Evolutionary conservation across 2,888 invertebrate genomes (phyloP).

Genomic region (Stenodera caucasica): DNA sequence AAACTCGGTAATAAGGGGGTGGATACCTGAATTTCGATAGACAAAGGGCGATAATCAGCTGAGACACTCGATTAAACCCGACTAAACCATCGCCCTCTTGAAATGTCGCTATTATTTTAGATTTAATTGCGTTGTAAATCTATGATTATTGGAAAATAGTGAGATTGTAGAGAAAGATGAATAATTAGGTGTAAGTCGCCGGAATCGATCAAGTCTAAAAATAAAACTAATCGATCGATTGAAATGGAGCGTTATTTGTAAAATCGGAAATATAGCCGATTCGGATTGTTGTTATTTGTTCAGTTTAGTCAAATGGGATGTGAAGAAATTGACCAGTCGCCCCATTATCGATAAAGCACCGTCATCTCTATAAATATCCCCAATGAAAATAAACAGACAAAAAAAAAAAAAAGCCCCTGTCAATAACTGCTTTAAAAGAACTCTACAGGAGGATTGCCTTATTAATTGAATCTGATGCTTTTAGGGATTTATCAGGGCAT

Average conservation of each 20-base stretch:
- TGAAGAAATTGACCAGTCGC: background rate
- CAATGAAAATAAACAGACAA: background rate
- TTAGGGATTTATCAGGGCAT: slow-evolving; percentile 34
- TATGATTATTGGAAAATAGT: background rate
- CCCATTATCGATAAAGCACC: background rate
- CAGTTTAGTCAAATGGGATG: background rate
- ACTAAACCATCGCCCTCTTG: no score
- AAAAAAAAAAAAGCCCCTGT: slow-evolving; percentile 19
- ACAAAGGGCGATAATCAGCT: slow-evolving; percentile 13
- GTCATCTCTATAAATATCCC: background rate
- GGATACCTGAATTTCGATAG: background rate
- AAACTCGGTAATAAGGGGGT: background rate
- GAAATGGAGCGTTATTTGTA: no score
- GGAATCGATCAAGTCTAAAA: background rate
- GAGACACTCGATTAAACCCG: slow-evolving; percentile 17
- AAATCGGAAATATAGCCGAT: background rate
- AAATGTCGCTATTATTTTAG: background rate
- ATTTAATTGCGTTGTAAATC: background rate
- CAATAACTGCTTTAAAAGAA: slow-evolving; percentile 27
- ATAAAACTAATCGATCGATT: background rate
- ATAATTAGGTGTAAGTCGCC: no score
- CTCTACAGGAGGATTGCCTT: slow-evolving; percentile 28
- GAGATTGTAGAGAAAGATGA: no score
- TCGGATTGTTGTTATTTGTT: background rate
- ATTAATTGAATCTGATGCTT: slow-evolving; percentile 40